Percentiles rank a stretch among this genome's conserved stretches.
Conservation (phyloP, 2,797 vertebrate species). For the Gorsachius magnificus region DNA sequence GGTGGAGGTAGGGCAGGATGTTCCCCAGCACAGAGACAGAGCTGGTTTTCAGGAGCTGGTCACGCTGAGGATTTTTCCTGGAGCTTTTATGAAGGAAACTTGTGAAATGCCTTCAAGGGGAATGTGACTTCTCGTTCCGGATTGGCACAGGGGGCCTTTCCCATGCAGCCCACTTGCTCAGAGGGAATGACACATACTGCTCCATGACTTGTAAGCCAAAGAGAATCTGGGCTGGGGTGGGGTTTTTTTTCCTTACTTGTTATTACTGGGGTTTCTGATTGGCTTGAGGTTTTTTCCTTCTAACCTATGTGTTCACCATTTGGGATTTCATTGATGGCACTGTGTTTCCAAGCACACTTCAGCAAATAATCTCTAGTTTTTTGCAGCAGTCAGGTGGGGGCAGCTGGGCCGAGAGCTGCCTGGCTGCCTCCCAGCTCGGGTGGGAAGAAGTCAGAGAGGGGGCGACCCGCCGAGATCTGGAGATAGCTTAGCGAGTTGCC, state of each 20-base stretch:
- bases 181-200: fast-evolving
- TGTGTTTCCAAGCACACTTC: neutral
- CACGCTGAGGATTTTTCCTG: neutral
- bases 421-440: neutral
- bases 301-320: fast-evolving
- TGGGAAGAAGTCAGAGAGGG: neutral
- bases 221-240: neutral
- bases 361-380: neutral
- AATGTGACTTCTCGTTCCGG: neutral
- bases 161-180: neutral
- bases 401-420: neutral
- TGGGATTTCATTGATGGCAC: neutral
- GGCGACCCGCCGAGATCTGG: neutral
- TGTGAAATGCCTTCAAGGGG: neutral
- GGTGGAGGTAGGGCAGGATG: neutral
- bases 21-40: neutral
- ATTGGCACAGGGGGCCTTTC: neutral
- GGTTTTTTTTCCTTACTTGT: neutral
- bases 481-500: neutral
- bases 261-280: neutral
- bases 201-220: neutral
- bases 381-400: neutral
- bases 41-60: neutral
- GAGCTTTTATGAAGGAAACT: neutral
- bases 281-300: neutral